Evolutionary conservation across 2,113 vertebrate genomes (phyloP), one percentile per base, ranked within the genome.

Genomic region (Mormoops blainvillei): DNA sequence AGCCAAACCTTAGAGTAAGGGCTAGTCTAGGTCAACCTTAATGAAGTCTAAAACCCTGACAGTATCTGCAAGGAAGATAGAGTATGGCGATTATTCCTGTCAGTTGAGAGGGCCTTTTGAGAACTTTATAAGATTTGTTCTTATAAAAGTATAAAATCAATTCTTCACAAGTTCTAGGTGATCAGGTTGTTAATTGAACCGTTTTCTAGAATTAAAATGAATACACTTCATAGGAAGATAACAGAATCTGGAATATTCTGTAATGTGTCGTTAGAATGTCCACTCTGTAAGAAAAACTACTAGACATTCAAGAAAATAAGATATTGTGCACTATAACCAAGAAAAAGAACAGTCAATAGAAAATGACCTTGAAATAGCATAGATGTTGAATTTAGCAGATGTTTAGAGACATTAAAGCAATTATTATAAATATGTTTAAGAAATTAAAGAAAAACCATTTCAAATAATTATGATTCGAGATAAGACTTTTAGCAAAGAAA

Each of bases 361-460:
- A 89, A 86, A 80, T 89, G 58, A 94, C 36, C 2, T 88, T 84
- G 73, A 80, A 71, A 86, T 91, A 58, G 67, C 41, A 18, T 33
- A 76, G n/a, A 24, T 76, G 26, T 41, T 87, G 31, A 4, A 63
- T 82, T 90, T 90, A 87, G 19, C 48, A 94, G 63, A 33, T 78
- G n/a, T n/a, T n/a, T n/a, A 73, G 76, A 86, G 76, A 95, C 7
- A 67, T 78, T 83, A 43, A 83, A 83, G 52, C 33, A 83, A 38
- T 52, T 90, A 70, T 71, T 93, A 76, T 10, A 89, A 65, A 48
- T 54, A 48, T 83, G 14, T 70, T 91, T 38, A 83, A 38, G 22
- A 63, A 92, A 52, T 91, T 87, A 88, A 92, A 94, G 85, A 18
- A 87, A 91, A 48, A 89, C 41, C 41, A 86, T 1, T 74, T 85